phyloP scores from a whole-genome alignment of 2,888 invertebrate genomes.

The Tachina lurida region DNA sequence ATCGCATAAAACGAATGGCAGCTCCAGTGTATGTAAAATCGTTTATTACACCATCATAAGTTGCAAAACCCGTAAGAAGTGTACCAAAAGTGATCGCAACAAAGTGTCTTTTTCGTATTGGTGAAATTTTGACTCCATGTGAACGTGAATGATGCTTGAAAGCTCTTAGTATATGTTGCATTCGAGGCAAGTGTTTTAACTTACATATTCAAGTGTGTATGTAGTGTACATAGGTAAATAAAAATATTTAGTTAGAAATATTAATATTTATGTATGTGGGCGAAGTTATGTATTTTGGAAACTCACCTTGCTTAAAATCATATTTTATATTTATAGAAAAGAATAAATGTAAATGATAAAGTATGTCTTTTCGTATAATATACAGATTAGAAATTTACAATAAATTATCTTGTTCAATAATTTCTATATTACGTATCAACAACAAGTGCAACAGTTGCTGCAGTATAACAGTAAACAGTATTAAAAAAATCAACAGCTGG shows the following conservation, averaged over 20 bases:
- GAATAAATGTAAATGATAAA: not conserved
- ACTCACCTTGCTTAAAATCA: conserved; percentile 60
- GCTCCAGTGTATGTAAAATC: conserved; percentile 81
- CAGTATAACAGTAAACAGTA: conserved; percentile 34
- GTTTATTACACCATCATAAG: conserved; percentile 79
- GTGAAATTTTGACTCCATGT: not conserved
- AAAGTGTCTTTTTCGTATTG: conserved; percentile 3
- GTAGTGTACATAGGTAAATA: too few relatives aligned
- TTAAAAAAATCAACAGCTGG: conserved; percentile 30
- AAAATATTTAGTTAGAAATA: too few relatives aligned
- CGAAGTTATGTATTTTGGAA: not conserved
- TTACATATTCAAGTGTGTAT: not conserved
- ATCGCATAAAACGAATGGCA: conserved; percentile 82
- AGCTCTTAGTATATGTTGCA: not conserved
- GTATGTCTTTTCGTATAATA: not conserved
- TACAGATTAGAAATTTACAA: not conserved
- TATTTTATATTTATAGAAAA: conserved; percentile 1
- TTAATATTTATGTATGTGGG: not conserved
- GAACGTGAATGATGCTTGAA: conserved; percentile 8
- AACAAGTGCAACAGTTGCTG: conserved; percentile 26
- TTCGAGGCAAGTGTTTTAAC: not conserved
- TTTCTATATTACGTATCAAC: not conserved
- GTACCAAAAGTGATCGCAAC: conserved; percentile 44
- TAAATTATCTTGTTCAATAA: too few relatives aligned
- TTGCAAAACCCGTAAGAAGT: conserved; percentile 59